phyloP scores from a whole-genome alignment of 2,113 vertebrate genomes.

The Cavia porcellus region DNA sequence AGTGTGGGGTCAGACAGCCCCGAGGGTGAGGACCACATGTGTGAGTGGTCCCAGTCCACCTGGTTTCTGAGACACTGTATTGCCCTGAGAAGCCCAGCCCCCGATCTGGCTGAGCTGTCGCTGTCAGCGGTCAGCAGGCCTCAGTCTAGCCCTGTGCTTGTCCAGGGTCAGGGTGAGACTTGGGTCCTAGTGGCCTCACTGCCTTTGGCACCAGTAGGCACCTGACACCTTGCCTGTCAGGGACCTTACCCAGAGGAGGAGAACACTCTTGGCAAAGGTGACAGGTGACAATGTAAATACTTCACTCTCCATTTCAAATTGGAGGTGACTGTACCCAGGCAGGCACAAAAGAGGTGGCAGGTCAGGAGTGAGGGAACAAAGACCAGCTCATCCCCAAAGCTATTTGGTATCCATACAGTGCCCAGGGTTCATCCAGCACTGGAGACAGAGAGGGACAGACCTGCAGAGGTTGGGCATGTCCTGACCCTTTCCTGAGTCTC shows the following conservation, averaged over 20 bases:
- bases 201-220: accelerated
- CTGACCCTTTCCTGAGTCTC: neutral
- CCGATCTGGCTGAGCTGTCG: neutral
- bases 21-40: neutral
- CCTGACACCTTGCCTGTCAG: neutral
- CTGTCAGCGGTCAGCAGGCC: neutral
- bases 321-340: neutral
- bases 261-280: neutral
- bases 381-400: neutral
- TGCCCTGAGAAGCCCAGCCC: neutral
- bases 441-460: neutral
- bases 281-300: neutral
- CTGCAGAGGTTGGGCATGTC: accelerated
- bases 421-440: accelerated
- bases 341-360: accelerated
- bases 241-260: accelerated
- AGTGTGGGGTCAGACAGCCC: neutral
- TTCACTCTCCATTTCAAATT: accelerated
- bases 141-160: accelerated
- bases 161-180: neutral
- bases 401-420: accelerated
- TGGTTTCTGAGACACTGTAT: neutral
- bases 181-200: accelerated
- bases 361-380: neutral
- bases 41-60: neutral